Percentiles rank a stretch among this genome's conserved stretches.
These are phyloP conservation scores for Arremon brunneinucha DNA, from an alignment of 2,797 vertebrate genomes.

Conservation along the genomic window DNA sequence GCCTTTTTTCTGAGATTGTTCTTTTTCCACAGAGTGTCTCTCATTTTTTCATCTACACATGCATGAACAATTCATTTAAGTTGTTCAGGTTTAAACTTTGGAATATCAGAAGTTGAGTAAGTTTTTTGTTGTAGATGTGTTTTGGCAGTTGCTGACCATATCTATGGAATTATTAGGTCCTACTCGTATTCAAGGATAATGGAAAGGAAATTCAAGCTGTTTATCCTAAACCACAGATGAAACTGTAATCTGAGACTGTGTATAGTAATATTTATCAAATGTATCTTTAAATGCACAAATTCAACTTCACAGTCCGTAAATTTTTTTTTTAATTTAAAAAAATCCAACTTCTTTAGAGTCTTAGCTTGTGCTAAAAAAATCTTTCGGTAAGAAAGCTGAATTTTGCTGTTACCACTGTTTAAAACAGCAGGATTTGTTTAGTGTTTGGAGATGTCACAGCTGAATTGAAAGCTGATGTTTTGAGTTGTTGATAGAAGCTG, in stretches of 20 bases:
- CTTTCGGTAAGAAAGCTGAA: not conserved
- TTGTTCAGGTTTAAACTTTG: not conserved
- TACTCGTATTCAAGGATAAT: not conserved
- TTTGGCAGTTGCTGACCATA: not conserved
- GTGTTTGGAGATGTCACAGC: not conserved
- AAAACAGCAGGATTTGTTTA: not conserved
- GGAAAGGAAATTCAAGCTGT: not conserved
- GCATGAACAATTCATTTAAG: not conserved
- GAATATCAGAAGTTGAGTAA: not conserved
- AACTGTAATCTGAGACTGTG: not conserved
- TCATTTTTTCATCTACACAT: not conserved
- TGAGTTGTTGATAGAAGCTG: not conserved
- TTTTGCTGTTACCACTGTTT: not conserved
- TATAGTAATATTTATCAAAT: not conserved
- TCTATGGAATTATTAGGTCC: not conserved
- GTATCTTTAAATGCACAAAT: not conserved
- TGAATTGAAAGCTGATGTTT: not conserved
- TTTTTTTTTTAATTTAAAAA: rapidly evolving
- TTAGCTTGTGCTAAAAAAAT: not conserved
- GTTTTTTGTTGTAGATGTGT: not conserved
- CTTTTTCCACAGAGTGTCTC: not conserved
- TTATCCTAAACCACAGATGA: not conserved
- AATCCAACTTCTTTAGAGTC: not conserved
- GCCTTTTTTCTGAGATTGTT: not conserved
- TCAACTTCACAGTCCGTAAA: not conserved